Conservation (phyloP, 2,113 vertebrate species). For the Hydropotes inermis region DNA sequence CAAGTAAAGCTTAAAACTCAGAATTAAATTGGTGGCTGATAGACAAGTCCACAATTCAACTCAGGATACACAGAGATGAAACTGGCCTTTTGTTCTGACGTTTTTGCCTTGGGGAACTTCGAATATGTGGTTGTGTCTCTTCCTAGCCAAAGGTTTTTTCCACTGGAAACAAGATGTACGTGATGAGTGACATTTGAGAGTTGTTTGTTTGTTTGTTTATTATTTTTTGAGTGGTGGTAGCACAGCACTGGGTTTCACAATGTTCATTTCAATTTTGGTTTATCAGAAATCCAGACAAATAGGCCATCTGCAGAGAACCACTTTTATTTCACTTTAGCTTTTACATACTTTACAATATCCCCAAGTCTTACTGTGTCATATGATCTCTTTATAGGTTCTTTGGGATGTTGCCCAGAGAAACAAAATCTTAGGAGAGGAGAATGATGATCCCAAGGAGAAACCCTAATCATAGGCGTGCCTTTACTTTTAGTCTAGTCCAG, state of each 20-base stretch:
- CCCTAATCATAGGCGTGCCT: not conserved
- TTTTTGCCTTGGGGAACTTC: not conserved
- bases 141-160: not conserved
- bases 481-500: not conserved
- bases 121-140: not conserved
- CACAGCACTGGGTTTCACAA: not conserved
- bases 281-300: not conserved
- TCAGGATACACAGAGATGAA: not conserved
- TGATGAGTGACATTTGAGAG: not conserved
- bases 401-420: not conserved
- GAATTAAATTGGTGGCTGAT: slow-evolving; percentile 2
- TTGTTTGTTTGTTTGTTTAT: not conserved
- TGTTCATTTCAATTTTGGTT: not conserved
- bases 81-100: not conserved
- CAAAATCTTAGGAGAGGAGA: slow-evolving; percentile 9
- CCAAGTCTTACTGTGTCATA: not conserved
- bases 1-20: slow-evolving; percentile 66
- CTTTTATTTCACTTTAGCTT: not conserved
- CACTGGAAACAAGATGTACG: not conserved
- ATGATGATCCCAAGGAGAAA: not conserved
- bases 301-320: not conserved
- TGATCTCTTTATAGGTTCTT: not conserved
- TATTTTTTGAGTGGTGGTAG: not conserved
- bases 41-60: not conserved
- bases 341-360: not conserved